Evolutionary conservation across 1,140 invertebrate genomes (phyloP), one percentile per base, ranked within the genome.

Genomic region (Ceratitis capitata): DNA sequence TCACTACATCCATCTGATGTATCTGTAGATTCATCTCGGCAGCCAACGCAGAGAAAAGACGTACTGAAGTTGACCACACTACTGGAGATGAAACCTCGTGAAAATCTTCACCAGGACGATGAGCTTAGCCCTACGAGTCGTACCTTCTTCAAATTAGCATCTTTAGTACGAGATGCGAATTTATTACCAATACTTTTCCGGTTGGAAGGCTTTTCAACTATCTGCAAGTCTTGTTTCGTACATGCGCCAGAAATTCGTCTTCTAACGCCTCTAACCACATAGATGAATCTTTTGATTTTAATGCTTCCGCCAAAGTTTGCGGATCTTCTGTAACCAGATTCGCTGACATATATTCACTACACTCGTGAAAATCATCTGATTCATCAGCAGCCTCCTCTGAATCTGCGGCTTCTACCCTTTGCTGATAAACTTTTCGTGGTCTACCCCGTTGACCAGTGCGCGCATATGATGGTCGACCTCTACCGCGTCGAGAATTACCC

Each of bases 21-120:
- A 92, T 87, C 1, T 88, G 45, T 16, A 91, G 85, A 83, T 47
- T 47, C 45, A 47, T 5, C 45, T 47, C 45, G 12, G 45, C 12
- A 47, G 6, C 12, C 26, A 92, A 45, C 1, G 88, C 86, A 42
- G 92, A 53, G 32, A 93, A 32, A 10, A 90, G 2, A 74, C 91
- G 84, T 19, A 92, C 84, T 26, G 91, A 85, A 35, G 87, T 86
- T 86, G 86, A 87, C n/a, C 89, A 86, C 2, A 88, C 87, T 0
- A 92, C 89, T 64, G 89, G 89, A 12, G 88, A 88, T 86, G 90
- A 92, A 12, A 87, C 90, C 47, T 92, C 88, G 45, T 85, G 39
- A 85, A 91, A 92, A 87, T 93, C 91, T 49, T 90, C 64, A 14
- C 91, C 92, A 56, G 83, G 29, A 29, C 85, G 85, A 87, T 92